Percentiles rank a stretch among this genome's conserved stretches.
phyloP scores from a whole-genome alignment of 2,797 vertebrate genomes.

The Percopsis omiscomaycus region DNA sequence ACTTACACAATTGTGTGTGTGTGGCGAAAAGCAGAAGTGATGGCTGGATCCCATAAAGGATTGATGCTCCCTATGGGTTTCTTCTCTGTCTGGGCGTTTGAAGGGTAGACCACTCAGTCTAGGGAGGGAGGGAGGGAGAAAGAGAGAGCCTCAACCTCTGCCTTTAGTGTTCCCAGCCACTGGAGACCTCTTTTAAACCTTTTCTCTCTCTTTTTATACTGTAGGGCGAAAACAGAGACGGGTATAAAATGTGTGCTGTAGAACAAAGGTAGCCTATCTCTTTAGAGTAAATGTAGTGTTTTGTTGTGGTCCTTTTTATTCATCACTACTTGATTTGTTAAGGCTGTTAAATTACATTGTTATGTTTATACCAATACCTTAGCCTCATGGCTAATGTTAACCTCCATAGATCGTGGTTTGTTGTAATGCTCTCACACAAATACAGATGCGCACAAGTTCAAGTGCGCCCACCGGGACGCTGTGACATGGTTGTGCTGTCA shows the following conservation, averaged over 20 bases:
- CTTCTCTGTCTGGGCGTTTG: slow-evolving; percentile 67
- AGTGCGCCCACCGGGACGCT: slow-evolving; percentile 9
- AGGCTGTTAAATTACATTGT: slow-evolving; percentile 33
- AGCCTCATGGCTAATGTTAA: slow-evolving; percentile 16
- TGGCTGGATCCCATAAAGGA: slow-evolving; percentile 58
- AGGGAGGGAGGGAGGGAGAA: slow-evolving; percentile 39
- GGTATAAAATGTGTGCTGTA: slow-evolving; percentile 35
- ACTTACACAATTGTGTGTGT: slow-evolving; percentile 31
- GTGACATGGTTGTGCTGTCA: slow-evolving; percentile 60
- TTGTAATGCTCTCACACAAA: slow-evolving; percentile 10
- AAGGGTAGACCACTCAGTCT: slow-evolving; percentile 60
- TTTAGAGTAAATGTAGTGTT: slow-evolving; percentile 1
- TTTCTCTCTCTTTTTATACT: slow-evolving; percentile 54
- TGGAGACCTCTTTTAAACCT: slow-evolving; percentile 57
- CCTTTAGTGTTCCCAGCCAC: slow-evolving; percentile 60
- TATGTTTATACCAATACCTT: neutral
- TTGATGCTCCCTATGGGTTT: slow-evolving; percentile 63
- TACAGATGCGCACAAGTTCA: too few species aligned
- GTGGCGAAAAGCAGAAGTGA: slow-evolving; percentile 41
- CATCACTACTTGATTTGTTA: slow-evolving; percentile 32
- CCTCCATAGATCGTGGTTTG: slow-evolving; percentile 23
- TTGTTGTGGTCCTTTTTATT: slow-evolving; percentile 14
- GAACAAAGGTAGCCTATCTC: slow-evolving; percentile 36
- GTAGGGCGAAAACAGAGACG: slow-evolving; percentile 42
- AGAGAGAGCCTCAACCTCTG: slow-evolving; percentile 54